phyloP scores from a whole-genome alignment of 2,113 vertebrate genomes.

The Terrapene triunguis region DNA sequence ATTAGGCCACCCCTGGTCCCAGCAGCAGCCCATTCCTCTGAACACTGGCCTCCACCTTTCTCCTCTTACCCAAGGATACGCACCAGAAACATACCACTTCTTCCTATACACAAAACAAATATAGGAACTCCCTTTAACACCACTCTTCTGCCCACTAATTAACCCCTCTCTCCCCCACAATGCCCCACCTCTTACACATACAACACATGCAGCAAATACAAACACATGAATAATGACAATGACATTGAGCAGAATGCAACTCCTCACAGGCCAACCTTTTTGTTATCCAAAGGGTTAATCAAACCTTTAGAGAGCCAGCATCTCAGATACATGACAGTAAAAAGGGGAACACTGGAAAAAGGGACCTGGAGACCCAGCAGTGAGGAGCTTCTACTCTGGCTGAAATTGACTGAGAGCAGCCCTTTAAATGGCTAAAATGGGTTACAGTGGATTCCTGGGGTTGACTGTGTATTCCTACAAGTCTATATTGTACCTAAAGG shows the following conservation, averaged over 20 bases:
- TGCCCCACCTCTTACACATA: background rate
- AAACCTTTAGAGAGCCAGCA: background rate
- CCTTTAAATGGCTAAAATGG: background rate
- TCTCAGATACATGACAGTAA: background rate
- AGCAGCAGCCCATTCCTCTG: background rate
- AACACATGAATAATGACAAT: background rate
- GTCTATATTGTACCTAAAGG: background rate
- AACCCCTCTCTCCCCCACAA: background rate
- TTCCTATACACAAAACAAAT: background rate
- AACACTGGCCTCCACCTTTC: background rate
- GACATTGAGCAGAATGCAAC: conserved; percentile 5
- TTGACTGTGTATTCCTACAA: conserved; percentile 2
- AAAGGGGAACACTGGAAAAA: background rate
- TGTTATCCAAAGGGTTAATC: background rate
- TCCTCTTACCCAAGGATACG: background rate
- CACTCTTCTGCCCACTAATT: background rate
- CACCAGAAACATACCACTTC: background rate
- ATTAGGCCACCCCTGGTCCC: background rate
- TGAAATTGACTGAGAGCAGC: background rate
- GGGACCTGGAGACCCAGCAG: background rate
- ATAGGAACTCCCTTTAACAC: background rate
- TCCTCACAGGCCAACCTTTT: background rate
- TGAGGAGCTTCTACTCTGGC: background rate
- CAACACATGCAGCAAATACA: background rate
- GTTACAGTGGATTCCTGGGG: background rate